Base-by-base conservation (phyloP, 2,888 invertebrate species). In the Lithophane leautieri region DNA sequence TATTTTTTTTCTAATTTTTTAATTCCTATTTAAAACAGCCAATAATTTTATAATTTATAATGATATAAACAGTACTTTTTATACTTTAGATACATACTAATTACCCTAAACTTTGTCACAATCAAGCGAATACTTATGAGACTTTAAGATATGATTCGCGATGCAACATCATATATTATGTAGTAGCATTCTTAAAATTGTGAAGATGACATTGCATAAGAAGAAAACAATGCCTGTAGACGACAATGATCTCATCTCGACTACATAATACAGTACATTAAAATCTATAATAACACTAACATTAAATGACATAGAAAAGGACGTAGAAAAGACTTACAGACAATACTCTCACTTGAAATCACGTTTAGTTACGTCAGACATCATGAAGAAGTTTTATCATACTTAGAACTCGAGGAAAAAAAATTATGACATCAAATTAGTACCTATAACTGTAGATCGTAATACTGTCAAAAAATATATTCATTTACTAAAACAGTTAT, bases 221-320 rank as follows among this genome's bases (percentile, higher is more conserved):
- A 77, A 77, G 63, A 63, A 58, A 69, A 75, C 78, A 67, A 62
- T 67, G 60, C 73, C 77, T 79, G 77, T 79, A 82, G 78, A 84
- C 61, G 78, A 76, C 81, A 76, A 72, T 76, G 47, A 76, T 82
- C 62, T 79, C 70, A 84, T 52, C 66, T 72, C 42, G 42, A 76
- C 60, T 47, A 78, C 66, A 78, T 63, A 74, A 60, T 86, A 76
- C 19, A 72, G n/a, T 67, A 79, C 70, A 61, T 68, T 78, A 78
- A 54, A 77, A 81, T 81, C 78, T 85, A 86, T 85, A 82, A 89
- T 92, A 96, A 96, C 94, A 92, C 93, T 96, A 95, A 96, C 96
- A 93, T 94, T 95, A 95, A 95, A 95, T 91, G 92, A 93, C 94
- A 94, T 95, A 95, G 96, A 96, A 96, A 96, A 96, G 92, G 95